These are phyloP conservation scores for Tupiocoris notatus DNA, from an alignment of 2,888 invertebrate species.

Conservation along the genomic window DNA sequence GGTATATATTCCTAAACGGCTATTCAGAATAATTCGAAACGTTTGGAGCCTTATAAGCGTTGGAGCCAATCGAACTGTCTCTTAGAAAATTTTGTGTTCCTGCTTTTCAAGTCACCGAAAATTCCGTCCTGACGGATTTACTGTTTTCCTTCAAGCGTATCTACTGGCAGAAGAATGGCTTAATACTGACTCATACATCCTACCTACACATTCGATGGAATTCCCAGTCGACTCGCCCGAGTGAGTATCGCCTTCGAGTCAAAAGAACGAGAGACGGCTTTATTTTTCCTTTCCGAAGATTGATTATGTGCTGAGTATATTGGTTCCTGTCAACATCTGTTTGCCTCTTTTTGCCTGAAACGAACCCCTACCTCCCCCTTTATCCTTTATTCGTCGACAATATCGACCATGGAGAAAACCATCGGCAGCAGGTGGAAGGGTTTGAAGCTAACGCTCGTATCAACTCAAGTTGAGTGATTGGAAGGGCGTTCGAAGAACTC, in stretches of 20 bases:
- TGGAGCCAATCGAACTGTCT: too few relatives aligned
- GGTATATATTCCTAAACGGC: too few relatives aligned
- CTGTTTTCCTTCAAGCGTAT: too few relatives aligned
- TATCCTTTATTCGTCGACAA: background rate
- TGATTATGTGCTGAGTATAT: slow-evolving; percentile 15
- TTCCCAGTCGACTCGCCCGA: background rate
- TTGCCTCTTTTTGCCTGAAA: background rate
- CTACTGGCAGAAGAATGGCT: background rate
- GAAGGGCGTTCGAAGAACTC: background rate
- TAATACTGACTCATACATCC: background rate
- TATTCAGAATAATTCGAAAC: too few relatives aligned
- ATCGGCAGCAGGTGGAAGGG: background rate
- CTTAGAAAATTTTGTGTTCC: too few relatives aligned
- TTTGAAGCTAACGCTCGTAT: background rate
- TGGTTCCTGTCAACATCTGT: slow-evolving; percentile 4
- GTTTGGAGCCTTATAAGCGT: too few relatives aligned
- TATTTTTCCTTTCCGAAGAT: background rate
- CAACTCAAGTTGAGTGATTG: background rate
- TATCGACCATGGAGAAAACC: too few relatives aligned
- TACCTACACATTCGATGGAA: background rate
- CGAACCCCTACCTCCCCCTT: background rate
- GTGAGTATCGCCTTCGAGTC: background rate
- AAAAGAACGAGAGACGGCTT: background rate
- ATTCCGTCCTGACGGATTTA: too few relatives aligned
- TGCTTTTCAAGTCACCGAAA: too few relatives aligned